A percentile compares a stretch with the other conserved stretches of the same genome.
Conservation (phyloP, 2,113 vertebrate species). For the Dipodomys spectabilis region DNA sequence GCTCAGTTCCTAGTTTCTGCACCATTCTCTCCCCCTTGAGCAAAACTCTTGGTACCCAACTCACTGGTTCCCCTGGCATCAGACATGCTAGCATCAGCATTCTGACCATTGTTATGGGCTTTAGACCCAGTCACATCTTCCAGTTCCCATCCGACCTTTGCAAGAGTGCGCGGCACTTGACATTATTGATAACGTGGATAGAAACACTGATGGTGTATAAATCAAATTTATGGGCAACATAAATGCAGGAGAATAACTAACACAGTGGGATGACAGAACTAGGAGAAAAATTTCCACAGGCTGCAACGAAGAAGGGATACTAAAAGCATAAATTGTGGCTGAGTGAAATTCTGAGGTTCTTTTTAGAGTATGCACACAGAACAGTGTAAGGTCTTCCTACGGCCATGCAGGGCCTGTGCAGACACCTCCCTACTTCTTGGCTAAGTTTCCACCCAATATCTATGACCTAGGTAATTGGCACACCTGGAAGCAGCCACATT, state of each 20-base stretch:
- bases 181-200: neutral
- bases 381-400: no score
- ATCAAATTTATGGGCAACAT: neutral
- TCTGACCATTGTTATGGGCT: constrained; percentile 4
- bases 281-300: neutral
- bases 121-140: neutral
- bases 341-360: neutral
- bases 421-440: no score
- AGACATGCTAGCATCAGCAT: neutral
- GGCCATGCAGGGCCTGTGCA: no score
- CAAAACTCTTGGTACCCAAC: neutral
- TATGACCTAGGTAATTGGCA: no score
- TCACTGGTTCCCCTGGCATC: neutral
- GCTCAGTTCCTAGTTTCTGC: neutral
- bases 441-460: no score
- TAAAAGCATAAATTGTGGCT: neutral
- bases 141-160: neutral
- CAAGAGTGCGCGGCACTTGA: neutral
- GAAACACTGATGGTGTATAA: neutral
- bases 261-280: neutral
- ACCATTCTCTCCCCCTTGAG: neutral
- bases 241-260: constrained; percentile 15
- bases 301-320: neutral
- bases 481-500: no score
- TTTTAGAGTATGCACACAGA: neutral